Evolutionary conservation across 2,888 invertebrate genomes (phyloP).

Genomic region (Drosophila rubida): DNA sequence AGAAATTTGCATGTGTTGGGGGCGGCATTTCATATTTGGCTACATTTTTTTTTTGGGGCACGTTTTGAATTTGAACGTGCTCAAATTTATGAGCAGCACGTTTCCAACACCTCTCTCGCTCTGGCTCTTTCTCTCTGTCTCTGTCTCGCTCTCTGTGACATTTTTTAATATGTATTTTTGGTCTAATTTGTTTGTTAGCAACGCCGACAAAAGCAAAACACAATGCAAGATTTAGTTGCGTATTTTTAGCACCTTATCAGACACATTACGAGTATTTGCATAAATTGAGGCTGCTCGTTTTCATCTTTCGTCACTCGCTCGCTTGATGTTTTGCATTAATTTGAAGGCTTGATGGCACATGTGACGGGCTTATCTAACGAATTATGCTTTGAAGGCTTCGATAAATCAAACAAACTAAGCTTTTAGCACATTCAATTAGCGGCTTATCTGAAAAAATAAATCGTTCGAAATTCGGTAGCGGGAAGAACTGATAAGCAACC

Average conservation of each 20-base stretch:
- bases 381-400: slow-evolving; percentile 15
- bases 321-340: slow-evolving; percentile 9
- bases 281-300: slow-evolving; percentile 32
- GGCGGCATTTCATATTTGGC: slow-evolving; percentile 47
- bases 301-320: slow-evolving; percentile 9
- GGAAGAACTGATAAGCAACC: slow-evolving; percentile 26
- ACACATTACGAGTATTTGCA: slow-evolving; percentile 52
- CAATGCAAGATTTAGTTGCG: slow-evolving; percentile 16
- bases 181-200: slow-evolving; percentile 40
- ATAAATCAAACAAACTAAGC: slow-evolving; percentile 30
- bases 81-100: slow-evolving; percentile 64
- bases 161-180: slow-evolving; percentile 3
- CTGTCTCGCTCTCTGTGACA: neutral
- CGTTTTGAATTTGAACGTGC: slow-evolving; percentile 59
- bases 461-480: slow-evolving; percentile 23
- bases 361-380: slow-evolving; percentile 45
- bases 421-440: slow-evolving; percentile 37
- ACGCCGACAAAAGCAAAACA: slow-evolving; percentile 9
- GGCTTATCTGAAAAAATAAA: slow-evolving; percentile 18
- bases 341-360: slow-evolving; percentile 33
- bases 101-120: slow-evolving; percentile 4
- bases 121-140: neutral
- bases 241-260: slow-evolving; percentile 66
- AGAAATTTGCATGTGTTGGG: slow-evolving; percentile 45
- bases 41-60: slow-evolving; percentile 38